Percentiles rank a stretch among this genome's conserved stretches.
Evolutionary conservation across 2,888 invertebrate genomes (phyloP).

Genomic region (Cerastis leucographa): DNA sequence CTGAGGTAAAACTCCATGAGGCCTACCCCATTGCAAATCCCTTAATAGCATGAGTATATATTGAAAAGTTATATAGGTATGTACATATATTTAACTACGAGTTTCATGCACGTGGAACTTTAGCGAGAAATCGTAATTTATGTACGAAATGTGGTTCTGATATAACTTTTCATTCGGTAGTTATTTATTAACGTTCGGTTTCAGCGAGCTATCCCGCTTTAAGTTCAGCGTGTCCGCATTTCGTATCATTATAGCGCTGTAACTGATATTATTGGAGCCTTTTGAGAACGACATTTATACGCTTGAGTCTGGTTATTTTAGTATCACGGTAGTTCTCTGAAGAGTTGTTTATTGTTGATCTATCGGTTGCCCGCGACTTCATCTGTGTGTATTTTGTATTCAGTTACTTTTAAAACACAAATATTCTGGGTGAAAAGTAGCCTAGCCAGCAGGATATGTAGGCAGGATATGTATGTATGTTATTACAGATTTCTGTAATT

Average conservation of each 20-base stretch:
- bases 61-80: constrained; percentile 35
- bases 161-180: constrained; percentile 63
- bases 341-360: background rate
- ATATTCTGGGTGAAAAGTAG: background rate
- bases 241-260: constrained; percentile 29
- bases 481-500: no score
- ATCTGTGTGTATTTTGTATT: background rate
- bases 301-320: constrained; percentile 25
- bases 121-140: constrained; percentile 60
- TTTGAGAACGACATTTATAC: constrained; percentile 35
- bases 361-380: background rate
- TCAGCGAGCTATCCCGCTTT: constrained; percentile 42
- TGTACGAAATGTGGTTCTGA: constrained; percentile 58
- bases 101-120: constrained; percentile 52
- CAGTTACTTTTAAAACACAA: background rate
- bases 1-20: constrained; percentile 11
- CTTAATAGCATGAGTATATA: constrained; percentile 27
- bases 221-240: constrained; percentile 30
- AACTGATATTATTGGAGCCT: constrained; percentile 32
- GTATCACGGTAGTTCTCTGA: constrained; percentile 1
- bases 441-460: no score
- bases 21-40: background rate
- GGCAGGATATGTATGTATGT: no score
- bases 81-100: constrained; percentile 36
- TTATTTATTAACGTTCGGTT: constrained; percentile 62